phyloP scores from a whole-genome alignment of 2,888 invertebrate genomes.

The Acronicta aceris region DNA sequence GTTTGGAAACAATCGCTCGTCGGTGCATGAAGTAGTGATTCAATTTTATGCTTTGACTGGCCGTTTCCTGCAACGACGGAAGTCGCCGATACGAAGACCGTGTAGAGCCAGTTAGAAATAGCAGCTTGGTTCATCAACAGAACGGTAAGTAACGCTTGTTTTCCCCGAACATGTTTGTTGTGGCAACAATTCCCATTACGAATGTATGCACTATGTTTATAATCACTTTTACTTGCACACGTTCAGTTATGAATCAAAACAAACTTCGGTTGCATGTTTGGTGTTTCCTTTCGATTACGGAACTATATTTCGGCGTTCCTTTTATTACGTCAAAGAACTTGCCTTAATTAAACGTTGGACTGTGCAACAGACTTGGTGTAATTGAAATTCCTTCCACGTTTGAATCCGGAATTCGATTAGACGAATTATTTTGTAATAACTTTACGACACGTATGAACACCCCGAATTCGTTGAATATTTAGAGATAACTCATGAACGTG shows the following conservation, averaged over 20 bases:
- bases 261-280: constrained; percentile 30
- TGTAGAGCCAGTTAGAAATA: constrained; percentile 77
- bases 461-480: constrained; percentile 28
- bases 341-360: constrained; percentile 11
- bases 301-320: constrained; percentile 32
- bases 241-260: constrained; percentile 40
- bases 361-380: constrained; percentile 6
- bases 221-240: constrained; percentile 30
- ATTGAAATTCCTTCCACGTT: constrained; percentile 36
- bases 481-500: constrained; percentile 21
- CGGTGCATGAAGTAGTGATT: constrained; percentile 60
- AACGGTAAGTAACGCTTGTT: constrained; percentile 75
- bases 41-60: constrained; percentile 74
- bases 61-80: constrained; percentile 78
- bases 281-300: constrained; percentile 24
- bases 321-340: constrained; percentile 23
- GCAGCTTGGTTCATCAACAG: constrained; percentile 64
- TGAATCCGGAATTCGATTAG: constrained; percentile 38
- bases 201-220: constrained; percentile 38
- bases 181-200: constrained; percentile 55
- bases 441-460: constrained; percentile 24
- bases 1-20: constrained; percentile 69
- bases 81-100: constrained; percentile 64
- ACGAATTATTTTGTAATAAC: constrained; percentile 34
- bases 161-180: constrained; percentile 62